phyloP scores from a whole-genome alignment of 1,140 invertebrate genomes.

The Platyura marginata region DNA sequence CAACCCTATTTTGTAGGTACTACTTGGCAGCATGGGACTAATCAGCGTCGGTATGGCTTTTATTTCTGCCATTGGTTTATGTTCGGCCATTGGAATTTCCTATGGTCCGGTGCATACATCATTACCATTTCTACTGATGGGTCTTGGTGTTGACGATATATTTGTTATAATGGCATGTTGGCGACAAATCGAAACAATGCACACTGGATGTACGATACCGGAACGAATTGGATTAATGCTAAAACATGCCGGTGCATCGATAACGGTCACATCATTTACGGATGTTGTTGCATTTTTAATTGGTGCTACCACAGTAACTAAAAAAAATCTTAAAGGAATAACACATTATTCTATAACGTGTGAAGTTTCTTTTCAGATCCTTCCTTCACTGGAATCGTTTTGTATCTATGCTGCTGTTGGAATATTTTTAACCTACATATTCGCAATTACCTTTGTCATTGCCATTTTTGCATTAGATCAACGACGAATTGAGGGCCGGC shows the following conservation, averaged over 20 bases:
- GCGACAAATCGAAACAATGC: slow-evolving; percentile 29
- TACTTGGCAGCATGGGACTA: slow-evolving; percentile 43
- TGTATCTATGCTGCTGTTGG: slow-evolving; percentile 55
- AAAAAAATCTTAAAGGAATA: background rate
- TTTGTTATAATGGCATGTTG: slow-evolving; percentile 62
- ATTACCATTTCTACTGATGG: slow-evolving; percentile 63
- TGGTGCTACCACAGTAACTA: slow-evolving; percentile 40
- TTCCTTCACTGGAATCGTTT: slow-evolving; percentile 54
- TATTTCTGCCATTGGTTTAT: slow-evolving; percentile 46
- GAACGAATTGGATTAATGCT: slow-evolving; percentile 46
- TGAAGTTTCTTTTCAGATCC: slow-evolving; percentile 30
- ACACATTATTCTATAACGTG: background rate
- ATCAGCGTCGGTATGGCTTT: slow-evolving; percentile 60
- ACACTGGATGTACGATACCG: slow-evolving; percentile 27
- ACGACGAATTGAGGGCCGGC: slow-evolving; percentile 34
- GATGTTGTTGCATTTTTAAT: slow-evolving; percentile 62
- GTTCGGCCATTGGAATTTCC: slow-evolving; percentile 38
- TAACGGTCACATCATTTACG: slow-evolving; percentile 66
- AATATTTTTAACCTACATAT: slow-evolving; percentile 50
- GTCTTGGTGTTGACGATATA: slow-evolving; percentile 64
- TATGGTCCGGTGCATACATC: slow-evolving; percentile 69
- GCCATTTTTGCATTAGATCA: slow-evolving; percentile 53
- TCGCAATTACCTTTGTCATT: slow-evolving; percentile 61
- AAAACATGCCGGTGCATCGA: slow-evolving; percentile 61
- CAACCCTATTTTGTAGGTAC: slow-evolving; percentile 21